Base-by-base conservation (phyloP, 2,113 vertebrate genomes). In the Sander lucioperca region DNA sequence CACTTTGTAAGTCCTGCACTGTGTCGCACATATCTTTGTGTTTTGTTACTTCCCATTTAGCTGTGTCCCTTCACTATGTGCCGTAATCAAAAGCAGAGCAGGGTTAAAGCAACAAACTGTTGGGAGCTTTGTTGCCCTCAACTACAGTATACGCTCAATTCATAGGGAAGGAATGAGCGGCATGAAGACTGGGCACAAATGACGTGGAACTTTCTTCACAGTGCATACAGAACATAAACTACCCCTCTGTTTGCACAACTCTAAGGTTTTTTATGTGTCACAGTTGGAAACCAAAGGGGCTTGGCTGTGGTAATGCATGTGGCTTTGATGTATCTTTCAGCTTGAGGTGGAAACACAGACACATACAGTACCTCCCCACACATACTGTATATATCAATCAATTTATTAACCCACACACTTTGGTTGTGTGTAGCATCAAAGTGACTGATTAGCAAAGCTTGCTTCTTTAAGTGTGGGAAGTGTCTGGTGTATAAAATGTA, bases 271-370 rank as follows among this genome's bases (percentile, higher is more conserved):
- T 75, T 2, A 27, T 68, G 19, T 74, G 61, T 18, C 56, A 50
- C 27, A 53, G 23, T 2, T 56, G 27, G 39, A 79, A 71, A 66
- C 39, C 21, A 80, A 77, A 77, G 53, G 7, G 43, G 33, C 27
- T 63, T 45, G 43, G 43, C 3, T 61, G 62, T 45, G 23, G n/a
- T 11, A 69, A 82, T 45, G n/a, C 61, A 14, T 47, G 59, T 33
- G 33, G 45, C 75, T 88, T 86, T 84, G 51, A 76, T 68, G 64
- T 4, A 65, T 80, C 75, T 45, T 76, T 84, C 56, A 53, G 66
- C 64, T 82, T 14, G 15, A 79, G 63, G 73, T 73, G 72, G 63
- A 64, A 82, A 59, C 51, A 43, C n/a, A 67, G 16, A 66, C 6
- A 25, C 53, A 63, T 9, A n/a, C 39, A 12, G 36, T 23, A 23